A percentile compares a stretch with the other conserved stretches of the same genome.
These are phyloP conservation scores for Dipodomys stephensi DNA, from an alignment of 2,113 vertebrate species.

Conservation along the genomic window DNA sequence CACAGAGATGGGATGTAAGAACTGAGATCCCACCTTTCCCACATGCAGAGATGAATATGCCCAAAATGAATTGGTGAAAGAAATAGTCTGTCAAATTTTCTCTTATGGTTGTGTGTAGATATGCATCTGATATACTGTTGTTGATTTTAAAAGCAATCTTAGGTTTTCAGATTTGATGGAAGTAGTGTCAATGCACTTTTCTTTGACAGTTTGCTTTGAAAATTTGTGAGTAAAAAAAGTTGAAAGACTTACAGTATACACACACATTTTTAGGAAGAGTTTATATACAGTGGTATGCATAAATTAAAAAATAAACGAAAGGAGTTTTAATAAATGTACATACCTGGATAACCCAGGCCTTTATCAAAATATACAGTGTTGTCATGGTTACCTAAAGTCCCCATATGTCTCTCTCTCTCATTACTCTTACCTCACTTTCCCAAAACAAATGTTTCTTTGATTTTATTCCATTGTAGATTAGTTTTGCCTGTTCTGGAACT, in stretches of 20 bases:
- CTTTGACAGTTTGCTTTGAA: neutral
- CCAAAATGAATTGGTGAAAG: neutral
- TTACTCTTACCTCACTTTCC: neutral
- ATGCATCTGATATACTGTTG: neutral
- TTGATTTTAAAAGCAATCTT: neutral
- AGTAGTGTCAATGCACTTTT: neutral
- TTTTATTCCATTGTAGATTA: neutral
- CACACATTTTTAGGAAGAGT: neutral
- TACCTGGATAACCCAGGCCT: neutral
- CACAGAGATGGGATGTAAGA: neutral
- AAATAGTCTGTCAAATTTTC: neutral
- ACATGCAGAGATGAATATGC: neutral
- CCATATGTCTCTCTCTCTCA: neutral
- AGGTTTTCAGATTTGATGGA: neutral
- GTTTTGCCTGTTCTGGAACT: neutral
- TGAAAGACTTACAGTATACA: neutral
- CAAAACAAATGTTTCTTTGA: neutral
- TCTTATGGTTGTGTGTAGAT: neutral
- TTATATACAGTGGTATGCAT: neutral
- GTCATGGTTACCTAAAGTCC: neutral
- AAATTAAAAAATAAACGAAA: neutral
- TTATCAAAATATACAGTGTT: neutral
- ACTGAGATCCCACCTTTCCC: neutral
- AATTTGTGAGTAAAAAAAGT: neutral
- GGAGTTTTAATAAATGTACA: slow-evolving; percentile 14